These are phyloP conservation scores for Ypsolopha sequella DNA, from an alignment of 2,888 invertebrate genomes.

Conservation along the genomic window DNA sequence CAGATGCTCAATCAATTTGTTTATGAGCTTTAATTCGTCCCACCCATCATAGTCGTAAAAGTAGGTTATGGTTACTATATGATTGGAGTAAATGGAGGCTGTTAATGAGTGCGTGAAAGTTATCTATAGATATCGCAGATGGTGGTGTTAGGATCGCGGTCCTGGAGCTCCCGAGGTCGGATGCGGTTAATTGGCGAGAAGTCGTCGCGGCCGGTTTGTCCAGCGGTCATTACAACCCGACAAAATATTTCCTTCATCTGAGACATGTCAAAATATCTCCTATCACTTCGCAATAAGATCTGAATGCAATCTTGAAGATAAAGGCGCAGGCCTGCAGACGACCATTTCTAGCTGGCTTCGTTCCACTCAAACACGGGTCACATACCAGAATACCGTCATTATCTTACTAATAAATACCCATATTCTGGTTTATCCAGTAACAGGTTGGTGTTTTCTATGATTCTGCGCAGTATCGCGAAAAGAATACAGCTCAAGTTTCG, in stretches of 20 bases:
- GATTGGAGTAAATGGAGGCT: neutral
- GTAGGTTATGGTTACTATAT: too few relatives aligned
- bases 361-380: neutral
- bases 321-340: neutral
- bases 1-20: too few relatives aligned
- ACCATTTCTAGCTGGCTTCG: constrained; percentile 1
- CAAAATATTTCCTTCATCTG: constrained; percentile 35
- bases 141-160: neutral
- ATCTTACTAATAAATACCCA: neutral
- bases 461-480: too few relatives aligned
- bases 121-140: constrained; percentile 25
- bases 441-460: too few relatives aligned
- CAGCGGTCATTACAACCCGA: constrained; percentile 41
- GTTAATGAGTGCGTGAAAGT: neutral
- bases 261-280: neutral
- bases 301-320: neutral
- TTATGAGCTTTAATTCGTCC: too few relatives aligned
- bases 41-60: too few relatives aligned
- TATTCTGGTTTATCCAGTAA: too few relatives aligned
- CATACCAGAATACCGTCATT: constrained; percentile 3
- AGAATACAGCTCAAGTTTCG: too few relatives aligned
- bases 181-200: constrained; percentile 64
- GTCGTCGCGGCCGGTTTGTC: constrained; percentile 45
- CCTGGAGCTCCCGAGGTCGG: constrained; percentile 37
- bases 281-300: neutral